Base-by-base conservation (phyloP, 2,888 invertebrate species). In the Phengaris arion region DNA sequence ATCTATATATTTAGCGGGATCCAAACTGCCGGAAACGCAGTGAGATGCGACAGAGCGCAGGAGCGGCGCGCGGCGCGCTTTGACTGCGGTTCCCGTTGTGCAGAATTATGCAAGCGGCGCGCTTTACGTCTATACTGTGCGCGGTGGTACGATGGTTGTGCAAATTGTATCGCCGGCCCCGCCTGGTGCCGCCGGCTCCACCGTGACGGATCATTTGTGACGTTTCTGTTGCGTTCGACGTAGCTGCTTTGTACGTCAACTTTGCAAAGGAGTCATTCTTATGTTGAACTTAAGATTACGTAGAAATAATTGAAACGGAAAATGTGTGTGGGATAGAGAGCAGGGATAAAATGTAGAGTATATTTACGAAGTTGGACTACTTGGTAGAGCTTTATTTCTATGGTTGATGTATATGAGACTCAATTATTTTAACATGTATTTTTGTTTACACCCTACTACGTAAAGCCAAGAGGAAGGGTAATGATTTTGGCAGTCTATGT, bases 1-100 rank as follows among this genome's bases (percentile, higher is more conserved):
- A 64, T 64, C 48, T 75, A 35, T 35, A 35, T 35, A 75, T 75
- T 48, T 57, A 54, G 54, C 12, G 64, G 64, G 64, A 64, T 64
- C 35, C 35, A 64, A 64, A 64, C 35, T 45, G 64, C 10, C 64
- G 64, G 35, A 64, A 64, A 64, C 64, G 64, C 64, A 45, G 35
- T 64, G 64, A 64, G 64, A 64, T 64, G 64, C 64, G 45, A 35
- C 64, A 35, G 64, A 64, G 64, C 64, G 64, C 48, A 48, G 48
- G 48, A 48, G 48, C 48, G 48, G 48, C 48, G 48, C 2, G 48
- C 48, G 6, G 64, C 35, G 6, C 10, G 64, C 64, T 35, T 64
- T 64, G 64, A 64, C 12, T 64, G 64, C 35, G 15, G 5, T n/a
- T 55, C n/a, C n/a, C n/a, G 55, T 55, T 55, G n/a, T 64, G 64